Evolutionary conservation across 2,113 vertebrate species (phyloP).

Genomic region (Caranx melampygus): DNA sequence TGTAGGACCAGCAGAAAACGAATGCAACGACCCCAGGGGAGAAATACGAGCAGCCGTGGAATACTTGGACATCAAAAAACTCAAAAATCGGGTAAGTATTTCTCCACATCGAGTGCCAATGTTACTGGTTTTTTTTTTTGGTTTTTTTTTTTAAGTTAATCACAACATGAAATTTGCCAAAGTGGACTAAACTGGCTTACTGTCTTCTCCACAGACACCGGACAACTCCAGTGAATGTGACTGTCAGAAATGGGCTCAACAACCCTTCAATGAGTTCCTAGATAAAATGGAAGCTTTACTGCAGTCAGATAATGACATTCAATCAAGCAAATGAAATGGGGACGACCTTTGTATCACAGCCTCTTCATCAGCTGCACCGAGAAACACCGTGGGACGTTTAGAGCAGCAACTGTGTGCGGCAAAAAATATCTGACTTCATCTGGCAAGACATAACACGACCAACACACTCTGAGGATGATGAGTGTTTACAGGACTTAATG

Average conservation of each 20-base stretch:
- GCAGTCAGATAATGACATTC: rapidly evolving
- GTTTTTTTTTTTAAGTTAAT: neutral
- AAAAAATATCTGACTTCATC: neutral
- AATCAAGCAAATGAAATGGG: too few relatives aligned
- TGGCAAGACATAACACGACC: neutral
- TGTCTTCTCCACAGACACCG: neutral
- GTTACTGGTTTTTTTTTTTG: too few relatives aligned
- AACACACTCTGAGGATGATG: neutral
- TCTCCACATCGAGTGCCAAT: neutral
- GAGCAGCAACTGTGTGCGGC: neutral
- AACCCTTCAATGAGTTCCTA: neutral
- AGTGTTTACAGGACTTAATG: neutral
- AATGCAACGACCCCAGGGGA: rapidly evolving
- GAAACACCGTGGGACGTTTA: neutral
- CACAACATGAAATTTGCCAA: neutral
- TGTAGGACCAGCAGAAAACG: rapidly evolving
- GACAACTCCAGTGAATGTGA: neutral
- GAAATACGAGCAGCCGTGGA: rapidly evolving
- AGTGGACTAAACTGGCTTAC: neutral
- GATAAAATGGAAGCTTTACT: rapidly evolving
- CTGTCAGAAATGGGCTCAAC: conserved; percentile 11
- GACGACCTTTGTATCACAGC: neutral
- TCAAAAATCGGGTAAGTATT: conserved; percentile 43
- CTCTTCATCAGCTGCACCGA: neutral
- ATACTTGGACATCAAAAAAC: rapidly evolving